Evolutionary conservation across 2,113 vertebrate genomes (phyloP), one percentile per base, ranked within the genome.

Genomic region (Stictonetta naevosa): DNA sequence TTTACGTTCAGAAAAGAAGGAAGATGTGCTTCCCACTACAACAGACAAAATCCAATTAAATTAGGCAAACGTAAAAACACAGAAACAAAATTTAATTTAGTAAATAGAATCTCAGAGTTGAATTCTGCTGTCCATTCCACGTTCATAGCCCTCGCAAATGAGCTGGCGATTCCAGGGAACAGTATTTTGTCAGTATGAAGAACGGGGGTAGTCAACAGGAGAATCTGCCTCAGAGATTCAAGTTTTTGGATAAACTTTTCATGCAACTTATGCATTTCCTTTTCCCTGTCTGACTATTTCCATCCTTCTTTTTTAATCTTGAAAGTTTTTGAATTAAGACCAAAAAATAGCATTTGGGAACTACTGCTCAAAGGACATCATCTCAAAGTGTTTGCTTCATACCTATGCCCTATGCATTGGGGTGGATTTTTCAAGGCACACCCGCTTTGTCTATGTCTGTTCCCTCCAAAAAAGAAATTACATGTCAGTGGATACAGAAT

Each of bases 11-110:
- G 92, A 92, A 96, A 93, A 96, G 95, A 94, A 86, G 91, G 90
- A 92, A 96, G 95, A 97, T 97, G 91, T 95, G 80, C 92, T 96
- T 96, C 94, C 68, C 95, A 86, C 80, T 77, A 96, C 92, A 96
- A 96, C 19, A 93, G 93, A 73, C 77, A 94, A 95, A 97, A 94
- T 92, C 85, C 96, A 96, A 97, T 96, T 97, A 97, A 93, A 96
- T 96, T 89, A 96, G 85, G 72, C 94, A 96, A 97, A 96, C 1
- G n/a, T 96, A 77, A 95, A 97, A 96, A 91, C 84, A 92, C 52
- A 79, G 91, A 95, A 93, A 94, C 86, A 97, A 95, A 96, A 92
- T 96, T 86, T 83, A 69, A 87, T 94, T 82, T 87, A 79, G 80
- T 93, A 91, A 93, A 93, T 95, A 95, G 92, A 94, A 95, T 76